phyloP scores from a whole-genome alignment of 2,888 invertebrate genomes.

The Parnassius orleans region DNA sequence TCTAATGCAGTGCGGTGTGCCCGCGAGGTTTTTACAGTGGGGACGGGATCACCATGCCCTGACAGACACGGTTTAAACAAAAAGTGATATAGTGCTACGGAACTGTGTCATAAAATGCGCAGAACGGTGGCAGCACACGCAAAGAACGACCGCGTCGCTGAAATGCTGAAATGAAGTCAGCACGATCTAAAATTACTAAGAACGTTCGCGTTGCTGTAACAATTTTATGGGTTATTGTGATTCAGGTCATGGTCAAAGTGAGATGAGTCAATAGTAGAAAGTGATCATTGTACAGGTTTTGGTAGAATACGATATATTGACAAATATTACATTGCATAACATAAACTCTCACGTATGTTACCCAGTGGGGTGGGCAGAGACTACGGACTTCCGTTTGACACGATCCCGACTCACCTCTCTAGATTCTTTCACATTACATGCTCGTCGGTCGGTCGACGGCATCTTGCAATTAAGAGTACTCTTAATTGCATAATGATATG shows the following conservation, averaged over 20 bases:
- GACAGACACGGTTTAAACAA: conserved; percentile 71
- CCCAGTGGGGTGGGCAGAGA: too few species aligned
- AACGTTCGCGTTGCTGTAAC: not conserved
- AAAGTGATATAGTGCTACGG: conserved; percentile 74
- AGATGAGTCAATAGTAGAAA: conserved; percentile 19
- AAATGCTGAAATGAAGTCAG: conserved; percentile 47
- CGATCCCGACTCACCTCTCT: too few species aligned
- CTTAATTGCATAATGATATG: too few species aligned
- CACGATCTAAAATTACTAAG: conserved; percentile 50
- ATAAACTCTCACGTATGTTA: too few species aligned
- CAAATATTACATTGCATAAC: too few species aligned
- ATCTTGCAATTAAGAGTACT: too few species aligned
- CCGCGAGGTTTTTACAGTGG: conserved; percentile 30
- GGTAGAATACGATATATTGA: not conserved
- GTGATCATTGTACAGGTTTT: not conserved
- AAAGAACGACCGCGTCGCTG: conserved; percentile 38
- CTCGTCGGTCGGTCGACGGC: too few species aligned
- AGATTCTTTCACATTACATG: too few species aligned
- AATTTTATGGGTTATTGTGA: conserved; percentile 35
- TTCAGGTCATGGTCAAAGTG: conserved; percentile 24
- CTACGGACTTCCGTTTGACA: too few species aligned
- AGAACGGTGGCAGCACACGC: conserved; percentile 68
- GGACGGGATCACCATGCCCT: conserved; percentile 39
- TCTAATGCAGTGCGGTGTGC: not conserved
- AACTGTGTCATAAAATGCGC: conserved; percentile 73